Conservation (phyloP, 2,888 invertebrate species). For the Drosophila formosana region DNA sequence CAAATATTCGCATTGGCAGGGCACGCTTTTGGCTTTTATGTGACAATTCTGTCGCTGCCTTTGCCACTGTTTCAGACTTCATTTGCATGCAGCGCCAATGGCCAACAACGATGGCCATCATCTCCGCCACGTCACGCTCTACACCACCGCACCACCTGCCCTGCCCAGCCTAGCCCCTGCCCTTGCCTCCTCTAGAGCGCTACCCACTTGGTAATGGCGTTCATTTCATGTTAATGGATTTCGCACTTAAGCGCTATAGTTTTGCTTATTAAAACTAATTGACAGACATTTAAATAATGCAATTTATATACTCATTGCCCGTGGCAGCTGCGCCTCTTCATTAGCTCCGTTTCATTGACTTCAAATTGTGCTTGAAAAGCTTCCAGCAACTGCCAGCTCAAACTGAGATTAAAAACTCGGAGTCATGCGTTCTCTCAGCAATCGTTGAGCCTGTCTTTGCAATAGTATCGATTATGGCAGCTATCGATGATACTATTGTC, state of each 20-base stretch:
- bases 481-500: background rate
- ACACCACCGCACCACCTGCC: background rate
- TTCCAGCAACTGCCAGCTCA: background rate
- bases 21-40: constrained; percentile 58
- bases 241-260: constrained; percentile 72
- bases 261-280: constrained; percentile 76
- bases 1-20: constrained; percentile 44
- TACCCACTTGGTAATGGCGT: constrained; percentile 49
- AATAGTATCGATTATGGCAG: background rate
- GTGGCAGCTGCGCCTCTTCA: constrained; percentile 17
- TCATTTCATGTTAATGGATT: constrained; percentile 73
- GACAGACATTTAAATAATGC: constrained; percentile 73
- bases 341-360: constrained; percentile 42
- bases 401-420: background rate
- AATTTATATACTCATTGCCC: constrained; percentile 50
- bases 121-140: constrained; percentile 10
- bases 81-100: constrained; percentile 69
- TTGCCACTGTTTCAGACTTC: constrained; percentile 37
- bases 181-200: background rate
- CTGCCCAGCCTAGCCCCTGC: background rate
- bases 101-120: constrained; percentile 21
- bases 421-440: background rate
- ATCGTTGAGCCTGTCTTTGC: background rate
- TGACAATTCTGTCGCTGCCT: constrained; percentile 43
- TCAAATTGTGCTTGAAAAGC: constrained; percentile 5